These are phyloP conservation scores for Atherinomorus stipes DNA, from an alignment of 2,113 vertebrate species.

Conservation along the genomic window DNA sequence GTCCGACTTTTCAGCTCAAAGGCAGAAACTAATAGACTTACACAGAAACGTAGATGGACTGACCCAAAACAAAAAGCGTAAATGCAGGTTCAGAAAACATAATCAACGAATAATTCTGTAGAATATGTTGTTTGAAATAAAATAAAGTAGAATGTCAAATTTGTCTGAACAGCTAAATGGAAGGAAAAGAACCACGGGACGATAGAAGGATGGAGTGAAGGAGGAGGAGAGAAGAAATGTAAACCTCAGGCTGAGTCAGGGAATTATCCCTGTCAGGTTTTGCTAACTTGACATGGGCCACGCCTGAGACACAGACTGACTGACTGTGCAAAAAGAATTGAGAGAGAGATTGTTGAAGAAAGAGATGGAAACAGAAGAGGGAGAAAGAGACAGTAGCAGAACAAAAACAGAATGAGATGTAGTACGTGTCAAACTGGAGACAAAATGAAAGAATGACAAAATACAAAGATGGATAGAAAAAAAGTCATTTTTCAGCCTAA, in stretches of 20 bases:
- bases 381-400: background rate
- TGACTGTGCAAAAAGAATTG: conserved; percentile 27
- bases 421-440: background rate
- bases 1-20: conserved; percentile 41
- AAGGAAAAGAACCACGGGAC: conserved; percentile 55
- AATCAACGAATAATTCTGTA: conserved; percentile 49
- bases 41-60: conserved; percentile 39
- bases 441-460: conserved; percentile 1
- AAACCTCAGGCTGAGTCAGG: conserved; percentile 75
- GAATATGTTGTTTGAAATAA: conserved; percentile 24
- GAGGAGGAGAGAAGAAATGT: conserved; percentile 51
- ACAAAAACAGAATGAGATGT: background rate
- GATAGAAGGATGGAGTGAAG: conserved; percentile 52
- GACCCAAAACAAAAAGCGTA: conserved; percentile 19
- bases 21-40: conserved; percentile 12
- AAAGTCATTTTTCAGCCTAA: conserved; percentile 27
- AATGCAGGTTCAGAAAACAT: conserved; percentile 25
- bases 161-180: conserved; percentile 49
- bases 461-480: conserved; percentile 14
- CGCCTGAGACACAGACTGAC: conserved; percentile 50
- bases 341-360: conserved; percentile 3
- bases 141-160: conserved; percentile 47
- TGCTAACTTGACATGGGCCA: conserved; percentile 71
- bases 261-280: conserved; percentile 75
- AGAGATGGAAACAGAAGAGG: conserved; percentile 2